Evolutionary conservation across 37 sponge, comb jelly and placozoan species (phyloP).

Genomic region (Axinella damicornis): DNA sequence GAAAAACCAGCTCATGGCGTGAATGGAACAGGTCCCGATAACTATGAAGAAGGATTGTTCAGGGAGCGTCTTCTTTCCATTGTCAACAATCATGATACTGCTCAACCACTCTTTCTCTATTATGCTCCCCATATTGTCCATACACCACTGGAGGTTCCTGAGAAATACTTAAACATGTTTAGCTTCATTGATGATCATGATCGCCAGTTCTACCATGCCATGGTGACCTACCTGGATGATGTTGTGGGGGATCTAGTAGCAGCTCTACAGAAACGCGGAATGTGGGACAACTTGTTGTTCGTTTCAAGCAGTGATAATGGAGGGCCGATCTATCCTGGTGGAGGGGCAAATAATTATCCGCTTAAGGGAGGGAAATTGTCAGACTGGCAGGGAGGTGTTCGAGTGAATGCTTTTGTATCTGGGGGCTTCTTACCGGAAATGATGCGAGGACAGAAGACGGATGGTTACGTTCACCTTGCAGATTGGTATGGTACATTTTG

Average conservation of each 20-base stretch:
- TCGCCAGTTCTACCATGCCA: constrained; percentile 31
- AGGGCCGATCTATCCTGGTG: constrained; percentile 29
- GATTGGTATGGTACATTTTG: too few species aligned
- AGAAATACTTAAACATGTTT: constrained; percentile 15
- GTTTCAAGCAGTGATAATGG: constrained; percentile 66
- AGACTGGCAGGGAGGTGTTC: too few species aligned
- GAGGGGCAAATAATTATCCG: constrained; percentile 56
- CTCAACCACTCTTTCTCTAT: neutral
- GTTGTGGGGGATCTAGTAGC: too few species aligned
- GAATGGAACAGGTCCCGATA: too few species aligned
- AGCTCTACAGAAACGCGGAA: neutral
- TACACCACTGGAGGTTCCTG: neutral
- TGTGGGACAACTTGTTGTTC: constrained; percentile 63
- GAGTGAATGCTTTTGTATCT: too few species aligned
- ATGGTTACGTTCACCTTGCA: too few species aligned
- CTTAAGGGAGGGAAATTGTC: constrained; percentile 6
- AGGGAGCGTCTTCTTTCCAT: too few species aligned
- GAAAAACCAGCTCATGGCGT: too few species aligned
- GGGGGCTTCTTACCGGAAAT: too few species aligned
- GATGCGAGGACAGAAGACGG: too few species aligned
- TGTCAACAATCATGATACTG: neutral
- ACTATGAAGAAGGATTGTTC: too few species aligned
- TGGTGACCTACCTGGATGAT: neutral
- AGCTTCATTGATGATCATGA: constrained; percentile 29
- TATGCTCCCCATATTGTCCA: neutral